Percentiles rank a stretch among this genome's conserved stretches.
Conservation (phyloP, 1,140 invertebrate species). For the Penaeus vannamei region DNA sequence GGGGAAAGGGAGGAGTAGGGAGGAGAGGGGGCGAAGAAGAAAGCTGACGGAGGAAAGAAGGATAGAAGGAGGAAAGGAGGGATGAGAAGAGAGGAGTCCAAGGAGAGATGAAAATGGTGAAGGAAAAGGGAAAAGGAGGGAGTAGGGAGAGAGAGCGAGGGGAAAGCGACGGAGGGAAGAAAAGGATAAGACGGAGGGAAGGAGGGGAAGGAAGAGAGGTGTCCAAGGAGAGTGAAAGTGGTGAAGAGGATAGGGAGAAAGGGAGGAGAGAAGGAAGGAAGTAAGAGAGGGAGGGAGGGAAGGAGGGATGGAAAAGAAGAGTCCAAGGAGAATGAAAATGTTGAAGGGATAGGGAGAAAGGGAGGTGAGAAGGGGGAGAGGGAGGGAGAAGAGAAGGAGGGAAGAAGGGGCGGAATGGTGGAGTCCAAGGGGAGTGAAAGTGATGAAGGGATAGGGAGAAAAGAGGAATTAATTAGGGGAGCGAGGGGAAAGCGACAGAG, state of each 20-base stretch:
- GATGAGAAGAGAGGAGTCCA: not conserved
- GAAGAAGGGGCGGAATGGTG: too few species aligned
- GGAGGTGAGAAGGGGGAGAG: too few species aligned
- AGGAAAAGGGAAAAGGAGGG: not conserved
- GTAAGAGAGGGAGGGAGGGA: not conserved
- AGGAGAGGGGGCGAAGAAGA: too few species aligned
- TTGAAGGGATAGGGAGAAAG: not conserved
- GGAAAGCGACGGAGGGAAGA: not conserved
- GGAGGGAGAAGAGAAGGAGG: too few species aligned
- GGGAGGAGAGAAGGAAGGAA: not conserved
- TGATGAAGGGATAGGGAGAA: too few species aligned
- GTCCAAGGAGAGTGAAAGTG: too few species aligned
- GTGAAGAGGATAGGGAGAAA: not conserved
- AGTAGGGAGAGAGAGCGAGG: conserved; percentile 5
- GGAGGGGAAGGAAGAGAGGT: too few species aligned
- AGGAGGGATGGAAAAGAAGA: too few species aligned
- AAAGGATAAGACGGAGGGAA: not conserved
- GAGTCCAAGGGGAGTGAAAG: too few species aligned
- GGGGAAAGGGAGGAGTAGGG: not conserved
- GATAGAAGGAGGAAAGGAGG: not conserved
- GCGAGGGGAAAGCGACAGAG: too few species aligned
- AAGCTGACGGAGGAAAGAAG: not conserved
- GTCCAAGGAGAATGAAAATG: too few species aligned
- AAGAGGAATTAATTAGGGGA: too few species aligned
- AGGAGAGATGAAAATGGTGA: not conserved